Conservation (phyloP, 1,140 invertebrate species). For the Heliconius hermathena region DNA sequence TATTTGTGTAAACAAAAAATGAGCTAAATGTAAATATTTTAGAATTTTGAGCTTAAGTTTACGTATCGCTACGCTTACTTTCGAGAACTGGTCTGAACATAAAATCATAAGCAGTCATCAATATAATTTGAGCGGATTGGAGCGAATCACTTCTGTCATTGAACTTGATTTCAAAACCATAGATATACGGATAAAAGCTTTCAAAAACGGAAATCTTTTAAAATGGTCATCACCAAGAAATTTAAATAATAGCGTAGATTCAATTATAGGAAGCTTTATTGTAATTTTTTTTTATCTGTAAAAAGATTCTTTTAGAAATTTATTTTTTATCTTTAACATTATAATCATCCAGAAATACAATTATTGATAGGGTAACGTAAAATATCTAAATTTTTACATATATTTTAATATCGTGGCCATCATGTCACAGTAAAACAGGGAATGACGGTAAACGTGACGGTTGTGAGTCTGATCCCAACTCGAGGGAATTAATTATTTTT, state of each 20-base stretch:
- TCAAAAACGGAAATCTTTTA: conserved; percentile 27
- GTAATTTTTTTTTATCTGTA: not conserved
- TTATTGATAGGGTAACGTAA: too few species aligned
- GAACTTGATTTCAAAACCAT: conserved; percentile 33
- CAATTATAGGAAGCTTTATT: not conserved
- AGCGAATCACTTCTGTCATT: conserved; percentile 37
- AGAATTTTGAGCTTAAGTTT: not conserved
- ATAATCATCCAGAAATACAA: too few species aligned
- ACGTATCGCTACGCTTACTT: conserved; percentile 18
- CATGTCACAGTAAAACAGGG: too few species aligned
- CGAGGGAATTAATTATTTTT: too few species aligned
- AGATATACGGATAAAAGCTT: not conserved
- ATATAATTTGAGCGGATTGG: conserved; percentile 32
- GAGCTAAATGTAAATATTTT: not conserved
- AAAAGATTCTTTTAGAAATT: not conserved
- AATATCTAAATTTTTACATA: too few species aligned
- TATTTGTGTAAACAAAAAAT: not conserved
- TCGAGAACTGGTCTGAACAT: conserved; percentile 13
- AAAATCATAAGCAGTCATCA: conserved; percentile 15
- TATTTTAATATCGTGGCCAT: too few species aligned
- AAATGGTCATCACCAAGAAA: conserved; percentile 11
- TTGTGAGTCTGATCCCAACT: too few species aligned
- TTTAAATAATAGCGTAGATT: not conserved
- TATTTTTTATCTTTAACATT: too few species aligned
- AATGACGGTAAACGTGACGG: too few species aligned